Evolutionary conservation across 2,888 invertebrate species (phyloP).

Genomic region (Hirtodrosophila alboralis): DNA sequence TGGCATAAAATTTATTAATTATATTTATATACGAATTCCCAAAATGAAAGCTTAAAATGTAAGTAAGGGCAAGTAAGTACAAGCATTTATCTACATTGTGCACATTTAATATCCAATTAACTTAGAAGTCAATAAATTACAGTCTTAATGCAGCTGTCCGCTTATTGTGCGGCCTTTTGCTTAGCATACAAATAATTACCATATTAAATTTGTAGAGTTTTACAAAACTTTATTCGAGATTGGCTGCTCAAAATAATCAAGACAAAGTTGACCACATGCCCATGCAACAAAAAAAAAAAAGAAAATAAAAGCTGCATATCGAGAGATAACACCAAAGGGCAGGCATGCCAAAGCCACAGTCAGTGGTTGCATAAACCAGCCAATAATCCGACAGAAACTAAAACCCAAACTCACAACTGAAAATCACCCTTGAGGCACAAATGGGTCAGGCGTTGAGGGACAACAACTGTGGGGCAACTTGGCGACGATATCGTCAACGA

Average conservation of each 20-base stretch:
- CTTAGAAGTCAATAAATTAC: constrained; percentile 22
- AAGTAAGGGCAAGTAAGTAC: too few relatives aligned
- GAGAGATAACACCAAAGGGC: constrained; percentile 62
- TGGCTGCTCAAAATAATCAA: constrained; percentile 50
- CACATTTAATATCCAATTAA: constrained; percentile 16
- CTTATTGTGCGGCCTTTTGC: constrained; percentile 8
- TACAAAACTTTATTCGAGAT: constrained; percentile 53
- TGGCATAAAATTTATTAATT: too few relatives aligned
- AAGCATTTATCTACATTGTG: not conserved
- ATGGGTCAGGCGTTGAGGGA: constrained; percentile 18
- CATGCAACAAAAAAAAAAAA: too few relatives aligned
- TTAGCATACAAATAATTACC: constrained; percentile 61
- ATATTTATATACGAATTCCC: too few relatives aligned
- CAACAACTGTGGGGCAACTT: constrained; percentile 34
- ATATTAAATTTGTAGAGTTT: constrained; percentile 55
- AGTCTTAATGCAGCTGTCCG: constrained; percentile 20
- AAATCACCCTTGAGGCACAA: constrained; percentile 33
- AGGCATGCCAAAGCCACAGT: constrained; percentile 27
- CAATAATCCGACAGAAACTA: constrained; percentile 63
- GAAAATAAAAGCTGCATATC: constrained; percentile 59
- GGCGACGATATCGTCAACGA: constrained; percentile 26
- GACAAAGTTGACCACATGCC: constrained; percentile 61
- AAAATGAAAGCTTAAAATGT: too few relatives aligned
- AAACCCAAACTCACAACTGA: constrained; percentile 27
- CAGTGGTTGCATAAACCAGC: constrained; percentile 62